Percentiles rank a stretch among this genome's conserved stretches.
These are phyloP conservation scores for Pyrrhura leucotis DNA, from an alignment of 2,797 vertebrate genomes.

Conservation along the genomic window DNA sequence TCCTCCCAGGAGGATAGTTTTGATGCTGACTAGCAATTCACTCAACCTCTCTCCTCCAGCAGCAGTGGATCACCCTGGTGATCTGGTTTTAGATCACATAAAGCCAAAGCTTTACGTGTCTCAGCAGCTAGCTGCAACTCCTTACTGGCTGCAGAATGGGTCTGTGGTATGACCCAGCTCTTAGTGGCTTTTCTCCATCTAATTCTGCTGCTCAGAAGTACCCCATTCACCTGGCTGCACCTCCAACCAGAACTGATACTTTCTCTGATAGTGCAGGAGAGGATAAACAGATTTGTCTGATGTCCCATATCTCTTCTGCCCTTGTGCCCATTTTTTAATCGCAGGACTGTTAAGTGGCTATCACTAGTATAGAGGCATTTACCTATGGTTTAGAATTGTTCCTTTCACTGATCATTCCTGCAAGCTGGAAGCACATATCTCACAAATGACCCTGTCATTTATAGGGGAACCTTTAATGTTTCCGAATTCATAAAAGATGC, in stretches of 20 bases:
- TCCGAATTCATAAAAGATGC: neutral
- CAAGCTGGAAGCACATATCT: neutral
- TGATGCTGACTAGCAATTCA: neutral
- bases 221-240: neutral
- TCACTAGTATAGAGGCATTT: neutral
- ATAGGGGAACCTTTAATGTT: neutral
- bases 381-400: neutral
- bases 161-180: neutral
- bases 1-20: neutral
- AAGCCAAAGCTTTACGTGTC: neutral
- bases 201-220: neutral
- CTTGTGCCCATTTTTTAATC: neutral
- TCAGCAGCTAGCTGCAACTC: neutral
- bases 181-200: neutral
- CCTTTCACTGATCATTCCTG: neutral
- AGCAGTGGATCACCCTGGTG: neutral
- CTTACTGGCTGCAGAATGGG: neutral
- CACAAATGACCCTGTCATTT: neutral
- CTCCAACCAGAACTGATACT: rapidly evolving
- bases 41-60: neutral
- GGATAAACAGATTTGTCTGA: neutral
- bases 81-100: neutral
- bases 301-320: neutral
- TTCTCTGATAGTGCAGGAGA: neutral
- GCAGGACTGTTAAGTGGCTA: neutral